Percentiles rank a stretch among this genome's conserved stretches.
phyloP scores from a whole-genome alignment of 2,797 vertebrate genomes.

The Chiropotes sagulatus region DNA sequence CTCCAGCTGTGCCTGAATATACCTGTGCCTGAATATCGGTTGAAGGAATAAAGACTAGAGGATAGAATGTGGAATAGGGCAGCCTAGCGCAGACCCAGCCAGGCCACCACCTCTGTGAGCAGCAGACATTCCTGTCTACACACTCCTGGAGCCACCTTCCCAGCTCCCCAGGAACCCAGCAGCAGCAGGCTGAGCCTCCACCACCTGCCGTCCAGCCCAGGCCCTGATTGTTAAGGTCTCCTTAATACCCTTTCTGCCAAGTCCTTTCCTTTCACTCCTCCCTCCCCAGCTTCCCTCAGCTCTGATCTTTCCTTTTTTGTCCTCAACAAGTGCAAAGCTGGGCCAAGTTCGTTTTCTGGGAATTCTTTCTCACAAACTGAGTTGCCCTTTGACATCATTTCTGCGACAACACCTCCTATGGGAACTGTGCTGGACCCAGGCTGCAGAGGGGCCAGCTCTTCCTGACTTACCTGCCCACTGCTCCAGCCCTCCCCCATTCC shows the following conservation, averaged over 20 bases:
- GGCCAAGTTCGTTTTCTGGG: background rate
- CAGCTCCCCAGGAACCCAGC: background rate
- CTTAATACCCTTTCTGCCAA: background rate
- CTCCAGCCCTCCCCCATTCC: accelerated
- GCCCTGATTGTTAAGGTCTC: background rate
- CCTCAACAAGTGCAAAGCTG: background rate
- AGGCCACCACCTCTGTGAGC: background rate
- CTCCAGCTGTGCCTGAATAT: background rate
- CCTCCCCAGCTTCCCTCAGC: background rate
- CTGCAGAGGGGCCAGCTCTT: background rate
- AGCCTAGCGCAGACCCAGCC: background rate
- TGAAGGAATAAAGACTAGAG: background rate
- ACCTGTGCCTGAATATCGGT: background rate
- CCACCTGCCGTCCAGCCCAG: background rate
- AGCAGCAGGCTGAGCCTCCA: background rate
- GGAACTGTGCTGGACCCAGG: background rate
- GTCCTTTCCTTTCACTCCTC: background rate
- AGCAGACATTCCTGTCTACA: accelerated
- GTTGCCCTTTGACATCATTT: background rate
- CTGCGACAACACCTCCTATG: background rate
- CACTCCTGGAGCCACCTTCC: background rate
- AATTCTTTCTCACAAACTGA: background rate
- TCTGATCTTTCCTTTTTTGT: background rate
- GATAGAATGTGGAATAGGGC: background rate
- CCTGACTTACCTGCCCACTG: background rate